Evolutionary conservation across 1,140 invertebrate species (phyloP).

Genomic region (Heterodera schachtii): DNA sequence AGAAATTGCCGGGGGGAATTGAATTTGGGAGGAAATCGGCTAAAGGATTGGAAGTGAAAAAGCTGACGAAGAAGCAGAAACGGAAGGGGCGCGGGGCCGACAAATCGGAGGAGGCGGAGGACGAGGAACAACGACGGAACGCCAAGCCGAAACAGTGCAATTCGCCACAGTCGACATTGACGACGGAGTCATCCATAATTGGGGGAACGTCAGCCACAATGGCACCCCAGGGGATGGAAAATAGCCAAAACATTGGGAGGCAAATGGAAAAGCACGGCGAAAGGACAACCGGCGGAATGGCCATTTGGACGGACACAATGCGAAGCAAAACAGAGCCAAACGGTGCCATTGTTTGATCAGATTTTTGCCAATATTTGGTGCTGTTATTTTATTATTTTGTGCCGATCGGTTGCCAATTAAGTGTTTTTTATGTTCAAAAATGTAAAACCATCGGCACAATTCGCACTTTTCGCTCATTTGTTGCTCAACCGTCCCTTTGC

Average conservation of each 20-base stretch:
- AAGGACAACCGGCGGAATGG: no score
- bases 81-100: background rate
- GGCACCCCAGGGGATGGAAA: background rate
- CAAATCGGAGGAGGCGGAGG: background rate
- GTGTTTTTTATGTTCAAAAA: no score
- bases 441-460: no score
- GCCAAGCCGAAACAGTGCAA: background rate
- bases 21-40: constrained; percentile 1
- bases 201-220: background rate
- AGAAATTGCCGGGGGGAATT: background rate
- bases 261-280: background rate
- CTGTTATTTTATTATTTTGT: no score
- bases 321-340: background rate
- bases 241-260: background rate
- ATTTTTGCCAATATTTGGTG: no score
- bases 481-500: background rate
- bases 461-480: background rate
- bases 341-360: background rate
- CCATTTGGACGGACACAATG: background rate
- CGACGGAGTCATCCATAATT: background rate
- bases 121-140: background rate
- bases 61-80: background rate
- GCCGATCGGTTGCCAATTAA: background rate
- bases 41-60: background rate
- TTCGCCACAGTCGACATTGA: constrained; percentile 4